Evolutionary conservation across 2,113 vertebrate species (phyloP).

Genomic region (Mystacornis crossleyi): DNA sequence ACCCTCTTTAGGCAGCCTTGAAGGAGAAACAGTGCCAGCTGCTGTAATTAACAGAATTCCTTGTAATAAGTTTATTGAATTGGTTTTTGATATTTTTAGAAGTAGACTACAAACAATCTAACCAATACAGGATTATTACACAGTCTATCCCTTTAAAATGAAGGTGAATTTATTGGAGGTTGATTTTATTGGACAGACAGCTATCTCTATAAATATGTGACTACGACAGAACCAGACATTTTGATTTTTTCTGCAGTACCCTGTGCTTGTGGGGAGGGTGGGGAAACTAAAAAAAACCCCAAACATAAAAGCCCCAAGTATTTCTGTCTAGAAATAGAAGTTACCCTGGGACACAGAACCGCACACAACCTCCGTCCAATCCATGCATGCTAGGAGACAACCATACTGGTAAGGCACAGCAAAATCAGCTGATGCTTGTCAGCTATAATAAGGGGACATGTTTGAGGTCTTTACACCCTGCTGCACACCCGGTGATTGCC

Average conservation of each 20-base stretch:
- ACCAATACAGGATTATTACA: neutral
- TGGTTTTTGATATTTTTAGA: neutral
- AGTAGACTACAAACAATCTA: neutral
- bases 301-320: neutral
- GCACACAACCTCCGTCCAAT: neutral
- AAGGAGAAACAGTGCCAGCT: neutral
- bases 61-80: neutral
- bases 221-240: neutral
- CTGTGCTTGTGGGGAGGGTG: neutral
- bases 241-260: neutral
- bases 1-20: neutral
- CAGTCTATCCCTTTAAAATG: neutral
- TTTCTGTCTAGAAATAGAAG: neutral
- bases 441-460: neutral
- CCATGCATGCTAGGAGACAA: neutral
- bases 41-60: neutral
- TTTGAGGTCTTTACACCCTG: neutral
- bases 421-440: neutral
- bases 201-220: neutral
- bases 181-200: neutral
- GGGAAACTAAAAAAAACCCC: neutral
- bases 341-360: fast-evolving
- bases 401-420: neutral
- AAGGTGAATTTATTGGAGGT: neutral
- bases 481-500: neutral